These are phyloP conservation scores for Passer montanus DNA, from an alignment of 2,113 vertebrate species.

Conservation along the genomic window DNA sequence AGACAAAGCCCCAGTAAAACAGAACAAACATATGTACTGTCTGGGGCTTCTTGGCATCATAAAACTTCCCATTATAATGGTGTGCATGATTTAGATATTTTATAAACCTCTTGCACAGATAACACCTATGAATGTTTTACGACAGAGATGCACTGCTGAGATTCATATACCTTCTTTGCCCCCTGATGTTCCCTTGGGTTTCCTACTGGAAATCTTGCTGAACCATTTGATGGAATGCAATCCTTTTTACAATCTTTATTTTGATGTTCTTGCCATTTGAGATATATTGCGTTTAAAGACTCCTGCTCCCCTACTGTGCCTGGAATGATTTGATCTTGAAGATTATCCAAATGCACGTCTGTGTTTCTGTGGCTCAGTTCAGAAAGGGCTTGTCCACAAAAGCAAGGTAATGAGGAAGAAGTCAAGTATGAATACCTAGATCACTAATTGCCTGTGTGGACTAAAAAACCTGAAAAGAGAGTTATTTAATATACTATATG, in stretches of 20 bases:
- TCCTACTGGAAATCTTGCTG: neutral
- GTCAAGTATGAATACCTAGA: fast-evolving
- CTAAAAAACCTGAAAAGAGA: neutral
- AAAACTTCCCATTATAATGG: neutral
- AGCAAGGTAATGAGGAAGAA: neutral
- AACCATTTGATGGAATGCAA: neutral
- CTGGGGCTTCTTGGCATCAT: neutral
- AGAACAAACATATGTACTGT: neutral
- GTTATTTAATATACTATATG: neutral
- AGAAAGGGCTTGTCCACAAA: neutral
- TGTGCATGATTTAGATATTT: neutral
- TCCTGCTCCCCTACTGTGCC: neutral
- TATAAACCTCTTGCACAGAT: neutral
- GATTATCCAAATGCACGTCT: neutral
- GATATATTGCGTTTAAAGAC: neutral
- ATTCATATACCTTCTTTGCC: neutral
- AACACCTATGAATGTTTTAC: neutral
- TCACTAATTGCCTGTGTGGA: neutral
- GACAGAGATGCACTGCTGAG: neutral
- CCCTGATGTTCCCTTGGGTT: neutral
- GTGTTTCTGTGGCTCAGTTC: neutral
- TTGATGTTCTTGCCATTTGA: neutral
- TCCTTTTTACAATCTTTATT: neutral
- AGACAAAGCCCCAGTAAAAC: neutral
- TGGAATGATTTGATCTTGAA: neutral